Percentiles rank a stretch among this genome's conserved stretches.
These are phyloP conservation scores for Loxodonta africana DNA, from an alignment of 2,113 vertebrate species.

Conservation along the genomic window DNA sequence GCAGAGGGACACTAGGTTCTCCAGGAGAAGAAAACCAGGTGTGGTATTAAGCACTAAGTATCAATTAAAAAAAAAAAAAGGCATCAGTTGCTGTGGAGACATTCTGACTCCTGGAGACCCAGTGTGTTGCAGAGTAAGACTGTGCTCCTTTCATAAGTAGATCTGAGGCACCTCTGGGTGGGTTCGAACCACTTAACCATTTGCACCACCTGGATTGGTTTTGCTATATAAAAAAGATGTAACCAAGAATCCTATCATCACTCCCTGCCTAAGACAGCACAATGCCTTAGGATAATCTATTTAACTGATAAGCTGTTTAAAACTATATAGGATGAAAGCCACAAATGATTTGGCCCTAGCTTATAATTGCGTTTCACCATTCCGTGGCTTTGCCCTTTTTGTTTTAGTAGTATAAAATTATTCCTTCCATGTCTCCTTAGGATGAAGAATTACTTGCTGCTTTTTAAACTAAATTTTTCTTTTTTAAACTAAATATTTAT, in stretches of 20 bases:
- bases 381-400: not conserved
- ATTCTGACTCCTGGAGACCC: not conserved
- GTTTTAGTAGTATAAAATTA: not conserved
- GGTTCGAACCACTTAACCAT: not conserved
- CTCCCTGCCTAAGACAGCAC: not conserved
- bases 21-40: not conserved
- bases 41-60: not conserved
- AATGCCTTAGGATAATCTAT: not conserved
- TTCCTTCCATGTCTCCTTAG: not conserved
- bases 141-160: not conserved
- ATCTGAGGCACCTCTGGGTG: not conserved
- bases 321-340: not conserved
- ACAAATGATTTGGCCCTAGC: not conserved
- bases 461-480: not conserved
- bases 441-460: not conserved
- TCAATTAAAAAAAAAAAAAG: not conserved
- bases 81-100: not conserved
- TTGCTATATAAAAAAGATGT: not conserved
- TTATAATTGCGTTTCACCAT: not conserved
- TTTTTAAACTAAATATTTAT: not conserved
- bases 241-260: not conserved
- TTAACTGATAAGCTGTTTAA: not conserved
- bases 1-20: not conserved
- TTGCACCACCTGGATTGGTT: not conserved
- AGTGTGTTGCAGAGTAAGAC: not conserved